These are phyloP conservation scores for Gryllus bimaculatus DNA, from an alignment of 1,140 invertebrate genomes.

Conservation along the genomic window DNA sequence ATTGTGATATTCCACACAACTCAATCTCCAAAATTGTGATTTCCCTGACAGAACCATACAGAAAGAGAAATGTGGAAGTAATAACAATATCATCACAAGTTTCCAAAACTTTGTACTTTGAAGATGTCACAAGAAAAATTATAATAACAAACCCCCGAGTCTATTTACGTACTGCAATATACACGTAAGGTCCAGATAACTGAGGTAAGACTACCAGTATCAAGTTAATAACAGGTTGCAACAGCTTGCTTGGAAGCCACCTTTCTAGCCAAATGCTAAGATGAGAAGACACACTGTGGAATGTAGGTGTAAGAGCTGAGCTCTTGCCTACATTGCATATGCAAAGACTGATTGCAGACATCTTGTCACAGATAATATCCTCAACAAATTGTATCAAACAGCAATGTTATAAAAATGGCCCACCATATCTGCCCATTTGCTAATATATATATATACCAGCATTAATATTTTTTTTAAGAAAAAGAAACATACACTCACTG, in stretches of 20 bases:
- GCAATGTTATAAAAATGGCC: constrained; percentile 1
- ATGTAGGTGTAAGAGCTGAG: not conserved
- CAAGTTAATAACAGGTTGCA: constrained; percentile 8
- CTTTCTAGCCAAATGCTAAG: not conserved
- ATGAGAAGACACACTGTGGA: constrained; percentile 3
- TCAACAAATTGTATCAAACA: constrained; percentile 5
- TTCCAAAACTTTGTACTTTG: constrained; percentile 16
- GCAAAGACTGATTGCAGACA: not conserved
- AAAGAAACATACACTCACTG: not conserved
- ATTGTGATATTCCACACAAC: not conserved
- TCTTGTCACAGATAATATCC: not conserved
- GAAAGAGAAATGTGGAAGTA: not conserved
- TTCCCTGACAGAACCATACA: not conserved
- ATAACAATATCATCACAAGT: constrained; percentile 2
- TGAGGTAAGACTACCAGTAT: constrained; percentile 13
- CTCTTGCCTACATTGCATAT: not conserved
- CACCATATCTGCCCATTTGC: constrained; percentile 3
- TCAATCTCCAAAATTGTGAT: not conserved
- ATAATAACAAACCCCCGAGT: constrained; percentile 7
- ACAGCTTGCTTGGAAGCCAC: constrained; percentile 13
- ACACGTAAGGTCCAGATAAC: not conserved
- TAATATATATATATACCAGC: not conserved
- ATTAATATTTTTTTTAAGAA: not conserved
- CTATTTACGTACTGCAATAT: constrained; percentile 12
- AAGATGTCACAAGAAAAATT: constrained; percentile 6